These are phyloP conservation scores for Lutjanus argentimaculatus DNA, from an alignment of 2,797 vertebrate genomes.

Conservation along the genomic window DNA sequence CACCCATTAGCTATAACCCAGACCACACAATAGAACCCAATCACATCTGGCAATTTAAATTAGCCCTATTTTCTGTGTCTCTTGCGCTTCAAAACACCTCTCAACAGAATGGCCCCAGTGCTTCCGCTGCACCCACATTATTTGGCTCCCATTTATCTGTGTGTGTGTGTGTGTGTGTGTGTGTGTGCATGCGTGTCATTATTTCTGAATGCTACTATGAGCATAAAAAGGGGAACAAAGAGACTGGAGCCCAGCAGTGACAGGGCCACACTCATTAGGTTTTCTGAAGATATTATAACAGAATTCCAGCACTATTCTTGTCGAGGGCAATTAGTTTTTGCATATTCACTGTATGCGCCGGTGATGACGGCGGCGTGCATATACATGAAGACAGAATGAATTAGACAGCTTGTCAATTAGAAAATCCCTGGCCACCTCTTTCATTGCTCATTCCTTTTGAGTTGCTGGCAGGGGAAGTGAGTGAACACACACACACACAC, in stretches of 20 bases:
- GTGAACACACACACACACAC: constrained; percentile 9
- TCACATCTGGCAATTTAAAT: constrained; percentile 75
- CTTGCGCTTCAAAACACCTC: constrained; percentile 54
- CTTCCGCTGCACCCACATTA: constrained; percentile 42
- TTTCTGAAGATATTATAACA: constrained; percentile 52
- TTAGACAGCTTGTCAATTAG: constrained; percentile 65
- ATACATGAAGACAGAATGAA: constrained; percentile 50
- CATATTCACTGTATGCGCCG: constrained; percentile 24
- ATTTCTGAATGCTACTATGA: constrained; percentile 46
- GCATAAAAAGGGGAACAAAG: constrained; percentile 51
- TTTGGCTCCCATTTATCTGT: constrained; percentile 49
- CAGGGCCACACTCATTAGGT: constrained; percentile 65
- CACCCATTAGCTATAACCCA: constrained; percentile 61
- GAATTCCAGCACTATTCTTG: constrained; percentile 64
- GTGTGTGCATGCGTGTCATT: constrained; percentile 45
- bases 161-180: constrained; percentile 14
- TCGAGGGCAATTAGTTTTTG: constrained; percentile 57
- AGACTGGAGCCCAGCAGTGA: constrained; percentile 35
- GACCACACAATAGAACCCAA: constrained; percentile 72
- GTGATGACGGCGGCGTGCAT: constrained; percentile 25
- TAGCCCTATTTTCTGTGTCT: constrained; percentile 64
- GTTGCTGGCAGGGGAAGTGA: constrained; percentile 39
- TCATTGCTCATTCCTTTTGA: constrained; percentile 60
- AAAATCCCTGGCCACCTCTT: constrained; percentile 55
- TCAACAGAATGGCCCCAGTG: constrained; percentile 14